Evolutionary conservation across 2,113 vertebrate species (phyloP).

Genomic region (Psittacula cyanocephala): DNA sequence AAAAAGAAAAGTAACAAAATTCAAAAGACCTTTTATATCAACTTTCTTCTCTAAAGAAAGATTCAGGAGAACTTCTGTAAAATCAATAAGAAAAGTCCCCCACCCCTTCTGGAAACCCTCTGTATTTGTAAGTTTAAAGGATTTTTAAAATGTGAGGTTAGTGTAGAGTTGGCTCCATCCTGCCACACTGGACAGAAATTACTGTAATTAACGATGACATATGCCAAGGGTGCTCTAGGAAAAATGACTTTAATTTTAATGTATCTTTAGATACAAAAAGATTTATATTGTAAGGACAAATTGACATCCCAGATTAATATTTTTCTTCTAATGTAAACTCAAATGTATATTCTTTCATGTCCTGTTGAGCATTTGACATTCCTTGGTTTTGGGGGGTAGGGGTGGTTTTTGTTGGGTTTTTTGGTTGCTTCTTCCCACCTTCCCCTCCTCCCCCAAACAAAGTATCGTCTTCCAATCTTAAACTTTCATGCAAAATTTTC

Average conservation of each 20-base stretch:
- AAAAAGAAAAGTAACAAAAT: background rate
- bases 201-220: background rate
- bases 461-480: background rate
- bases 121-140: background rate
- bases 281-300: background rate
- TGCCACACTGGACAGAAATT: background rate
- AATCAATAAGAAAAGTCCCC: background rate
- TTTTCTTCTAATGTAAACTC: background rate
- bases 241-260: background rate
- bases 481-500: background rate
- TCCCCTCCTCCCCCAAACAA: background rate
- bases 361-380: background rate
- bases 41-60: background rate
- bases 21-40: background rate
- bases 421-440: background rate
- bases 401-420: background rate
- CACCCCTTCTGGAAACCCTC: background rate
- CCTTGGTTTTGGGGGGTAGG: fast-evolving
- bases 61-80: background rate
- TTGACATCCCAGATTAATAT: background rate
- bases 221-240: background rate
- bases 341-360: background rate
- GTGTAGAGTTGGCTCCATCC: background rate
- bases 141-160: background rate
- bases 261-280: background rate